Base-by-base conservation (phyloP, 92 coral and sea anemone genomes). In the Parazoanthus atlanticus region DNA sequence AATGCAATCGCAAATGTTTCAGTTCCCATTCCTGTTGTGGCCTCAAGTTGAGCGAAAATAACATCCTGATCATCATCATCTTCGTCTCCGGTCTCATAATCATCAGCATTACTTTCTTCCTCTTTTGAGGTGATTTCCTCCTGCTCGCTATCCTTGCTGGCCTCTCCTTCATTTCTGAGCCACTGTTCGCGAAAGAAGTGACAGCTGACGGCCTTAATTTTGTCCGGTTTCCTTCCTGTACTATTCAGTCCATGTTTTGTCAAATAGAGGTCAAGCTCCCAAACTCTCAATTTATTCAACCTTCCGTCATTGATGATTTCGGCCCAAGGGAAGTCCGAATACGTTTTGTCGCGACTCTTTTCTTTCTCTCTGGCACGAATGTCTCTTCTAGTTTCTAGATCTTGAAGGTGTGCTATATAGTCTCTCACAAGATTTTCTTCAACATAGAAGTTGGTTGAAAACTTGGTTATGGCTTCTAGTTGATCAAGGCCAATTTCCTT, bases 221-320 rank as follows among this genome's bases (percentile, higher is more conserved):
- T 86, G 71, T 86, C 89, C 47, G 84, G 69, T 76, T 86, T 86
- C 84, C 80, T 86, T 76, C 89, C 75, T 43, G 83, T 71, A 36
- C 26, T 71, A 33, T 43, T 72, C 66, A 86, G 34, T 71, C 80
- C 80, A 71, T 86, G 83, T 47, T 86, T 70, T 70, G 81, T 49
- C 74, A 86, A 75, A 71, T 76, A 86, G 8, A 70, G 79, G 31
- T 86, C 81, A 86, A 86, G 89, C 58, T 86, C 89, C 79, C 79
- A 86, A 72, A 30, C 56, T 72, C 84, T 72, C 76, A 86, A 76
- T 76, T 86, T 86, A 72, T 74, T 74, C 84, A 86, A 72, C 80
- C 80, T 75, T 86, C 84, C 75, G 70, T 76, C 74, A 28, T 86
- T 74, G 80, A 86, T 49, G 31, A 86, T 47, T 49, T 52, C 89